Evolutionary conservation across 2,797 vertebrate genomes (phyloP), one percentile per base, ranked within the genome.

Genomic region (Huso huso): DNA sequence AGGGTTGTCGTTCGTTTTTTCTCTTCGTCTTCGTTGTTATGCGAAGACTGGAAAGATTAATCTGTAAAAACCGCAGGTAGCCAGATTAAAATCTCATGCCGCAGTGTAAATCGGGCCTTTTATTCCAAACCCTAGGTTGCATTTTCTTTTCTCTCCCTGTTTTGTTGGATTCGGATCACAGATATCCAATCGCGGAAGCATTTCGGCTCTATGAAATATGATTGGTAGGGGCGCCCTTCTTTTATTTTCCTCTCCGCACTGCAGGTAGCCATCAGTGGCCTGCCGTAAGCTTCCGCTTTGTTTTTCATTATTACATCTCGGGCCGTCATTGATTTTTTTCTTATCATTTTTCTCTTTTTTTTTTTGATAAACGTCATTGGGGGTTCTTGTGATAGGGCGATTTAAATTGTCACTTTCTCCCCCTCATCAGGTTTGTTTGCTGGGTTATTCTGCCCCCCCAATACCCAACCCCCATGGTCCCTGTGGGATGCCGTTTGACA

Each of bases 401-500:
- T 85, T 18, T 83, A 77, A 79, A 79, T 77, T 78, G 72, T 77
- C 76, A 70, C 76, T 76, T 78, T 77, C 73, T 76, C 84, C 85
- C 84, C 85, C 70, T 81, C 77, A 83, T 80, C 78, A 80, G 69
- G 76, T 85, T 74, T 74, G 76, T 76, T 37, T 37, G 37, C 37
- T 4, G 37, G 4, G 37, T 37, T 37, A 37, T 37, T 74, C 8
- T 78, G 72, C 72, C 78, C 80, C 80, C 72, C 65, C 48, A 11
- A 10, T 71, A 86, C 83, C 82, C 76, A 73, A 79, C 80, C 83
- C 77, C 80, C 83, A 83, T 82, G 78, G 79, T 87, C 94, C 87
- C 93, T 89, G 94, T 91, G 91, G 92, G 92, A 92, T 88, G 86
- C 92, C 90, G 79, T 88, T 93, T 84, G 88, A 86, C 82, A 88